phyloP scores from a whole-genome alignment of 2,113 vertebrate genomes.

The Dascyllus trimaculatus region DNA sequence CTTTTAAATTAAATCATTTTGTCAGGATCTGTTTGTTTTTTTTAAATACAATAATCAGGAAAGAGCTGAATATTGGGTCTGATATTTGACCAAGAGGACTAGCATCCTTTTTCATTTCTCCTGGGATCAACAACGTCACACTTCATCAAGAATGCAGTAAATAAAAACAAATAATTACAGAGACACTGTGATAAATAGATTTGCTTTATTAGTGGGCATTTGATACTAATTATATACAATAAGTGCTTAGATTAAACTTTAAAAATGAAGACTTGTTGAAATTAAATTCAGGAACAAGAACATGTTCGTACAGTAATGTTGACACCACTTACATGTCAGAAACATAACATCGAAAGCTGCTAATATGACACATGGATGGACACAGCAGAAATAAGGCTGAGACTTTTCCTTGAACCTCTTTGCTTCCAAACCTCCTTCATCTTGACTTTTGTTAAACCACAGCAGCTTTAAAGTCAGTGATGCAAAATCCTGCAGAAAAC shows the following conservation, averaged over 20 bases:
- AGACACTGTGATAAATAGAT: slow-evolving; percentile 20
- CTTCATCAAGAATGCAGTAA: background rate
- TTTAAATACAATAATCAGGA: no score
- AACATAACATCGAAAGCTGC: background rate
- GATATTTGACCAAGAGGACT: no score
- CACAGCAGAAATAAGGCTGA: background rate
- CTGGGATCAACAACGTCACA: background rate
- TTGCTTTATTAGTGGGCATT: slow-evolving; percentile 67
- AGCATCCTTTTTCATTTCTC: background rate
- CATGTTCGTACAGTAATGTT: background rate
- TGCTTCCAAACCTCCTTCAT: slow-evolving; percentile 9
- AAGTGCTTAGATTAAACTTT: slow-evolving; percentile 46
- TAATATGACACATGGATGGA: slow-evolving; percentile 2
- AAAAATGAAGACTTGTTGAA: slow-evolving; percentile 50
- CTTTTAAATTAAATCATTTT: no score
- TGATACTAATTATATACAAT: slow-evolving; percentile 35
- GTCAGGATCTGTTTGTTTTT: no score
- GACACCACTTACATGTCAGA: slow-evolving; percentile 7
- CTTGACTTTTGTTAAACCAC: background rate
- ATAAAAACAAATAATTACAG: background rate
- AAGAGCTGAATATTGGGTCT: no score
- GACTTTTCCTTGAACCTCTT: slow-evolving; percentile 39
- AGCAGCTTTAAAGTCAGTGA: slow-evolving; percentile 36
- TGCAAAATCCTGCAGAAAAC: slow-evolving; percentile 29
- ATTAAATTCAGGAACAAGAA: slow-evolving; percentile 33